Conservation (phyloP, 2,888 invertebrate genomes). For the Nomada fucata region DNA sequence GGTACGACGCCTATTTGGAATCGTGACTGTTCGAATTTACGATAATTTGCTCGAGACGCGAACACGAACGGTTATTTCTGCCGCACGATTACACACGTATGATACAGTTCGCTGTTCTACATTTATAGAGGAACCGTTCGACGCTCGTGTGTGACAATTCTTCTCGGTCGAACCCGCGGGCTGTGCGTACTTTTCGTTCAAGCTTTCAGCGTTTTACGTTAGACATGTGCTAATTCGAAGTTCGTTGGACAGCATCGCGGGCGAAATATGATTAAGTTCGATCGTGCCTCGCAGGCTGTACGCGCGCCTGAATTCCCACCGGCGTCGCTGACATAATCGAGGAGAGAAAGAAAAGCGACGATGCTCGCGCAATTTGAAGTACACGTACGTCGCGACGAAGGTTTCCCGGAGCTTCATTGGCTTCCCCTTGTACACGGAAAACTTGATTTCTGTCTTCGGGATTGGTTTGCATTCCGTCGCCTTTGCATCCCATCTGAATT, state of each 20-base stretch:
- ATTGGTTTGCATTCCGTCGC: slow-evolving; percentile 30
- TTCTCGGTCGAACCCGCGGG: too few relatives aligned
- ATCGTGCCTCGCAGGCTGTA: slow-evolving; percentile 33
- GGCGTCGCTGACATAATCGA: background rate
- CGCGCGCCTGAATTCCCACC: slow-evolving; percentile 31
- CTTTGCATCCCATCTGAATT: slow-evolving; percentile 39
- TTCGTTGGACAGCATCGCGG: too few relatives aligned
- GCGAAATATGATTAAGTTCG: background rate
- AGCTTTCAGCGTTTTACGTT: background rate
- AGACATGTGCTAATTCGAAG: background rate
- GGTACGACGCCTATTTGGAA: too few relatives aligned
- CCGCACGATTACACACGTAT: too few relatives aligned
- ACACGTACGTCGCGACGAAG: slow-evolving; percentile 44
- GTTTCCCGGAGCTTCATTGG: slow-evolving; percentile 40
- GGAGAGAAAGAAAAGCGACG: slow-evolving; percentile 5
- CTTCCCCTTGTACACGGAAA: slow-evolving; percentile 48
- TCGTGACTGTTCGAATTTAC: too few relatives aligned
- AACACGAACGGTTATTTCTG: too few relatives aligned
- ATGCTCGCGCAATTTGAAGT: slow-evolving; percentile 49
- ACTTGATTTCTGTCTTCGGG: slow-evolving; percentile 60
- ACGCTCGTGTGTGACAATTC: too few relatives aligned
- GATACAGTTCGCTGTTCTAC: too few relatives aligned
- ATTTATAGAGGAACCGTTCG: too few relatives aligned
- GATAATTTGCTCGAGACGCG: too few relatives aligned
- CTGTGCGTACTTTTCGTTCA: background rate